Evolutionary conservation across 2,113 vertebrate genomes (phyloP), one percentile per base, ranked within the genome.

Genomic region (Gymnarchus niloticus): DNA sequence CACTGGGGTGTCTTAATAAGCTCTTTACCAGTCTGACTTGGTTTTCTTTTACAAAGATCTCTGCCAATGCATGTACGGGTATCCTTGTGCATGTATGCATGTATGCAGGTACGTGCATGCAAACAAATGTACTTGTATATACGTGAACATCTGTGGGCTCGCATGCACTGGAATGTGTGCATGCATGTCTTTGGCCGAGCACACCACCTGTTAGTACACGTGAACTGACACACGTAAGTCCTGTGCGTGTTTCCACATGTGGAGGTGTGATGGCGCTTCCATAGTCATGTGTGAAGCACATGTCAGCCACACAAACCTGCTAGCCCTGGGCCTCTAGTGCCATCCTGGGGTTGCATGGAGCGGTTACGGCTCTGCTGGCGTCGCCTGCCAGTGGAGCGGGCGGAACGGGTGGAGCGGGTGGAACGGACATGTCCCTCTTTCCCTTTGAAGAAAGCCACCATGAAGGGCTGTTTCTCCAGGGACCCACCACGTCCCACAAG

Each of bases 371-470:
- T 97, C 91, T 97, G 97, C 57, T 98, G 96, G 21, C 96, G 93
- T 17, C 96, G 96, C 87, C 96, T 95, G 56, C 93, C 91, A 0
- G 93, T 92, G 19, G 98, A 97, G 78, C 98, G 92, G 0, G 95
- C 86, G 0, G 93, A 94, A 83, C 98, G 96, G 1, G 98, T 91
- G 14, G 98, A 97, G 78, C 97, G 92, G 0, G 95, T 85, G 0
- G 93, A 94, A 82, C 98, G 96, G 1, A 97, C 86, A 0, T 96
- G 97, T 83, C 97, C 94, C 88, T 99, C 96, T 0, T 96, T 98
- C 87, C 97, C 97, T 93, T 98, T 99, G 92, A 99, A 99, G 94
- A 99, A 99, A 14, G 97, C 98, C 93, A 99, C 98, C 97, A 99
- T 96, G 93, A 99, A 99, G 56, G 98, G 97, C 91, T 99, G 98